These are phyloP conservation scores for Hoplodrina blanda DNA, from an alignment of 2,888 invertebrate species.

Conservation along the genomic window DNA sequence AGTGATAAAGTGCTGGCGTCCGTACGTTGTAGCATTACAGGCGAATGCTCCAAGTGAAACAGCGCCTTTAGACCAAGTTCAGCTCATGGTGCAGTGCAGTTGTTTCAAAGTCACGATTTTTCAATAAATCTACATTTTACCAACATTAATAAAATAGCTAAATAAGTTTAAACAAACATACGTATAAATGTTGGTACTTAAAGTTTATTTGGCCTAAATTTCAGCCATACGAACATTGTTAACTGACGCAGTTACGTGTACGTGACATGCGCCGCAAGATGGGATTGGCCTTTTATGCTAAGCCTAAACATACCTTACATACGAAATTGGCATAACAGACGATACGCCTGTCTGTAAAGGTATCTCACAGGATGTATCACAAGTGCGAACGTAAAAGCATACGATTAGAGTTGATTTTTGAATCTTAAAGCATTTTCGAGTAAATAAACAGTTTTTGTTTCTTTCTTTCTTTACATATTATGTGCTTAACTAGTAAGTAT, in stretches of 20 bases:
- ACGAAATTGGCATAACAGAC: background rate
- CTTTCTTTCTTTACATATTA: too few relatives aligned
- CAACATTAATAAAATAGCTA: background rate
- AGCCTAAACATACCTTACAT: background rate
- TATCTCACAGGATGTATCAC: background rate
- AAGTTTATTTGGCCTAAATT: background rate
- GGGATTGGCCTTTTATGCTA: background rate
- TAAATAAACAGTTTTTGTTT: too few relatives aligned
- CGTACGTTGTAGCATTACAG: too few relatives aligned
- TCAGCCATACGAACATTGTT: background rate
- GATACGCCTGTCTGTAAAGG: background rate
- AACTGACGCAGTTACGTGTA: background rate
- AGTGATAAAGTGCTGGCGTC: too few relatives aligned
- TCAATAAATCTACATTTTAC: slow-evolving; percentile 28
- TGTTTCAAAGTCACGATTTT: slow-evolving; percentile 35
- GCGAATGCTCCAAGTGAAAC: too few relatives aligned
- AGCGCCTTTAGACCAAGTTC: background rate
- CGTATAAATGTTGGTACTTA: background rate
- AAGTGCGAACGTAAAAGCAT: background rate
- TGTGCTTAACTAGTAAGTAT: too few relatives aligned
- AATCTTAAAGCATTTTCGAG: too few relatives aligned
- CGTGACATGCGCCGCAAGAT: background rate
- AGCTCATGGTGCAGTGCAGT: slow-evolving; percentile 37
- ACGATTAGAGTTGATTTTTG: too few relatives aligned
- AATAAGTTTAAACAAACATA: background rate